phyloP scores from a whole-genome alignment of 2,888 invertebrate genomes.

The Seira sanloemensis region DNA sequence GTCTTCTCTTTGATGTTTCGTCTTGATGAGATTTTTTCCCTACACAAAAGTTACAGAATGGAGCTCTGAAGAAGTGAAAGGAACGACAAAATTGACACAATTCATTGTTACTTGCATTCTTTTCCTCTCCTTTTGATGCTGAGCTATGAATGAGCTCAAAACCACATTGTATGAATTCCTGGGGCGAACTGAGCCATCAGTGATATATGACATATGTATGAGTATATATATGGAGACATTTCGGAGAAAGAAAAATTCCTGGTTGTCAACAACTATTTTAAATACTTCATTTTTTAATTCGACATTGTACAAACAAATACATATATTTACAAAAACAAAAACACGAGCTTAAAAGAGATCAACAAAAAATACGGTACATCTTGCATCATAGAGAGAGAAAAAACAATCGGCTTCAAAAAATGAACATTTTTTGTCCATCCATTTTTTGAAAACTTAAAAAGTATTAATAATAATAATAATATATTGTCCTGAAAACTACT shows the following conservation, averaged over 20 bases:
- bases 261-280: conserved; percentile 3
- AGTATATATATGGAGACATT: not conserved
- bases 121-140: not conserved
- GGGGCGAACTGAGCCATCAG: not conserved
- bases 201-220: not conserved
- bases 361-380: conserved; percentile 6
- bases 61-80: not conserved
- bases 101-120: not conserved
- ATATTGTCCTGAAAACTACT: not conserved
- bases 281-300: conserved; percentile 2
- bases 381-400: not conserved
- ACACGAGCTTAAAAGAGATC: not conserved
- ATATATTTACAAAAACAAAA: conserved; percentile 13
- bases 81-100: conserved; percentile 1
- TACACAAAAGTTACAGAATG: not conserved
- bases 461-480: no score
- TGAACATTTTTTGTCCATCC: not conserved
- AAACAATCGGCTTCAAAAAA: not conserved
- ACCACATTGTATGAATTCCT: not conserved
- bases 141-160: not conserved
- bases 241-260: not conserved
- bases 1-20: not conserved
- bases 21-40: not conserved
- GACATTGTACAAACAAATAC: not conserved
- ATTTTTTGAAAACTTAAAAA: not conserved